These are phyloP conservation scores for Anthrax anthrax DNA, from an alignment of 2,888 invertebrate genomes.

Conservation along the genomic window DNA sequence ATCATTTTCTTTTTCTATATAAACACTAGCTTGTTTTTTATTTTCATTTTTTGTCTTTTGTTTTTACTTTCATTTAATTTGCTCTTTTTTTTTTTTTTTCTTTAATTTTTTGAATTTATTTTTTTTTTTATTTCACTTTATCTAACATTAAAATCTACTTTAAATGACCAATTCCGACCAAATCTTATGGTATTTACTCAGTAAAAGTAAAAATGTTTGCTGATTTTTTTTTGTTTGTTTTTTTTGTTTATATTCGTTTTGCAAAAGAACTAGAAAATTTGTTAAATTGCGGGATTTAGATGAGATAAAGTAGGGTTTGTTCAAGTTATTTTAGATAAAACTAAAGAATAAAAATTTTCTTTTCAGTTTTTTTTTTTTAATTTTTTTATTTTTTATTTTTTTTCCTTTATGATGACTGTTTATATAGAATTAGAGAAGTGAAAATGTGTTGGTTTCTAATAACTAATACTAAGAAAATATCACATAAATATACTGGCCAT, in stretches of 20 bases:
- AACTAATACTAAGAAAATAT: too few relatives aligned
- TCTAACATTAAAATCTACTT: conserved; percentile 14
- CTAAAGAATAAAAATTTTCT: conserved; percentile 6
- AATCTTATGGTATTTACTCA: conserved; percentile 15
- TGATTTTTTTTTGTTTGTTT: too few relatives aligned
- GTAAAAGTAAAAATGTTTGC: conserved; percentile 10
- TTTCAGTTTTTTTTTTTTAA: too few relatives aligned
- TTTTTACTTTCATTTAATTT: too few relatives aligned
- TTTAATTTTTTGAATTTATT: conserved; percentile 6
- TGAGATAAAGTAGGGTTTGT: conserved; percentile 13
- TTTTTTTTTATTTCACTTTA: conserved; percentile 6
- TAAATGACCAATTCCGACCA: conserved; percentile 15
- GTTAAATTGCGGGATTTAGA: conserved; percentile 14
- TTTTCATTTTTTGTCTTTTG: too few relatives aligned
- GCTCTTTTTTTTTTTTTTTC: background rate
- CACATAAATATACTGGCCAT: too few relatives aligned
- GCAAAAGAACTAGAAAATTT: conserved; percentile 14
- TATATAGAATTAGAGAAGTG: too few relatives aligned
- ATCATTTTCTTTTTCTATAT: too few relatives aligned
- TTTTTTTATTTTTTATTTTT: too few relatives aligned
- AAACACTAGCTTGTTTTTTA: too few relatives aligned
- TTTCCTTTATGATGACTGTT: too few relatives aligned
- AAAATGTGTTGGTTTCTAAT: too few relatives aligned
- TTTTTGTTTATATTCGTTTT: conserved; percentile 13
- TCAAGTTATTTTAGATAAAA: conserved; percentile 13